A percentile compares a stretch with the other conserved stretches of the same genome.
phyloP scores from a whole-genome alignment of 2,797 vertebrate genomes.

The Parambassis ranga region DNA sequence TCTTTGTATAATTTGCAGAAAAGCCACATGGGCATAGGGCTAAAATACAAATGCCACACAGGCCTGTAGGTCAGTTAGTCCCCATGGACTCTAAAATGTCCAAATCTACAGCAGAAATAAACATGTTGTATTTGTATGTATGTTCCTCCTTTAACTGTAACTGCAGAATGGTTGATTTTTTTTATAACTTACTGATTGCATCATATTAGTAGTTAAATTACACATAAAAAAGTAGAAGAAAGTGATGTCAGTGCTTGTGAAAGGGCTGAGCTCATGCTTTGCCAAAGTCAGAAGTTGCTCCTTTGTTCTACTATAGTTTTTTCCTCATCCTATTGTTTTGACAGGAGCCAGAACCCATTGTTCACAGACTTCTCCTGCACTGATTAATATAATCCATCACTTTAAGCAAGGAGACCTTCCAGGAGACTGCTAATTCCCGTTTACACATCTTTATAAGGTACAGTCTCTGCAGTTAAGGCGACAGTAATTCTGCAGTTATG shows the following conservation, averaged over 20 bases:
- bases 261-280: background rate
- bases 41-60: too few species aligned
- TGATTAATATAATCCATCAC: slow-evolving; percentile 2
- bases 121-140: too few species aligned
- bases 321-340: background rate
- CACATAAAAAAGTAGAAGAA: background rate
- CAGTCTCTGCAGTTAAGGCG: background rate
- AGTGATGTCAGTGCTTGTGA: background rate
- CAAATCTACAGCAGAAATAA: too few species aligned
- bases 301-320: background rate
- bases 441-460: background rate
- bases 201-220: too few species aligned
- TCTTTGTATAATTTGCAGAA: too few species aligned
- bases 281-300: background rate
- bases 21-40: too few species aligned
- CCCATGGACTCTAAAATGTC: too few species aligned
- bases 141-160: too few species aligned
- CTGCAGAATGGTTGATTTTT: too few species aligned
- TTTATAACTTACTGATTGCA: too few species aligned
- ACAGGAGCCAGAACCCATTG: background rate
- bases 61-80: too few species aligned
- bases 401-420: background rate
- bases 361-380: background rate
- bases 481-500: too few species aligned
- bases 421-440: background rate